Base-by-base conservation (phyloP, 1,140 invertebrate genomes). In the Micrasema longulum region DNA sequence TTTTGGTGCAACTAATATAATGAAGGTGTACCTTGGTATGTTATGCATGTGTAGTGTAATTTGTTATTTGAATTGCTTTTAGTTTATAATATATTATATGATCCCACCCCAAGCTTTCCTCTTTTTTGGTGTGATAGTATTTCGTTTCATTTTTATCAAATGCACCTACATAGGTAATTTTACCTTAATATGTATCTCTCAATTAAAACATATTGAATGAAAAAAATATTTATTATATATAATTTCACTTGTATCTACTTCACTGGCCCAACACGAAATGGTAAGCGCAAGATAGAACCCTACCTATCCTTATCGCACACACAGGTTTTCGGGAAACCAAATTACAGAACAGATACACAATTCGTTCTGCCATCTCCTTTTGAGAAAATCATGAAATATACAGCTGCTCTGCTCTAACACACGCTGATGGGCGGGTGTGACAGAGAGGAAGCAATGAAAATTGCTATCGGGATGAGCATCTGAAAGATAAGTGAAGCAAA, bases 281-380 rank as follows among this genome's bases (percentile, higher is more conserved):
- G 31, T 55, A 31, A 38, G n/a, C 20, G 12, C 36, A 22, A 26
- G 18, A 68, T 20, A 36, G 52, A 48, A 45, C 1, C 43, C 12
- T 57, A 55, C n/a, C 16, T 16, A 20, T 55, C 52, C 18, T 23
- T 55, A 3, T 68, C 66, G 48, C 66, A 57, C 66, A 14, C n/a
- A 23, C 47, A 20, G 50, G 23, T 55, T 68, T 62, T 57, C 48
- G 50, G 18, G 53, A 47, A 74, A 70, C 53, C 31, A 74, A 69
- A 70, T 74, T 74, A 74, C 72, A 41, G 72, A 74, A 74, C 69
- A 74, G 52, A 74, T 73, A 74, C 63, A 74, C 72, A 73, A 74
- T 74, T 74, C 72, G 72, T 74, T 70, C 62, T 68, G 55, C 67
- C 68, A 60, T 74, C 63, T 74, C 68, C 36, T 53, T 71, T 68